phyloP scores from a whole-genome alignment of 2,113 vertebrate species.

The Rhegmatorhina hoffmannsi region DNA sequence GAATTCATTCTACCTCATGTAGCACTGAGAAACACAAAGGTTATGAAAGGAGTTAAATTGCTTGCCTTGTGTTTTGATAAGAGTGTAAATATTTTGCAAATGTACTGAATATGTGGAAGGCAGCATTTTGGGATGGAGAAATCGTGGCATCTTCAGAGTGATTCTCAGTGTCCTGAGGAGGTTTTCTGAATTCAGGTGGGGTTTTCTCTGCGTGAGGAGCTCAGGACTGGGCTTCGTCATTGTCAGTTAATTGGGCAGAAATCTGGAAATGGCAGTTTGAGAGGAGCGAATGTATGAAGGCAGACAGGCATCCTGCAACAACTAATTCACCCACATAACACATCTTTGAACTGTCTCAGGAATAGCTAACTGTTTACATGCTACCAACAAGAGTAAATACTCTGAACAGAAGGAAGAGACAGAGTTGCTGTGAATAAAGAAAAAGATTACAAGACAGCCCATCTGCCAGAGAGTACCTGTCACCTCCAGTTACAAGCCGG shows the following conservation, averaged over 20 bases:
- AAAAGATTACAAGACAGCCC: constrained; percentile 60
- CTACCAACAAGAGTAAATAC: constrained; percentile 61
- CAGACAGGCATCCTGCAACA: constrained; percentile 54
- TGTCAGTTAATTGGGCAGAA: constrained; percentile 70
- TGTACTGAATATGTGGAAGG: constrained; percentile 47
- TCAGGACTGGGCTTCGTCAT: not conserved
- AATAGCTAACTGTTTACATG: constrained; percentile 51
- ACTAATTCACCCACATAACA: constrained; percentile 28
- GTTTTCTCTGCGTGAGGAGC: not conserved
- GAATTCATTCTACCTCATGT: not conserved
- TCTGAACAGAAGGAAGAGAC: constrained; percentile 54
- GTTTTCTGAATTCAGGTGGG: not conserved
- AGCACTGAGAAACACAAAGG: not conserved
- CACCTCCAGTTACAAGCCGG: constrained; percentile 59
- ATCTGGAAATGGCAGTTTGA: constrained; percentile 36
- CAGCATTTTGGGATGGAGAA: constrained; percentile 44
- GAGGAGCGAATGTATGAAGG: constrained; percentile 21
- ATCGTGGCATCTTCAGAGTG: not conserved
- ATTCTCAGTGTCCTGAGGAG: not conserved
- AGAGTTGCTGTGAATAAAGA: constrained; percentile 54
- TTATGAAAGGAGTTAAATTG: constrained; percentile 13
- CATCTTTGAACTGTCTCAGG: constrained; percentile 59
- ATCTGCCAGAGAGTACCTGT: constrained; percentile 59
- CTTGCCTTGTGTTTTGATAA: constrained; percentile 44
- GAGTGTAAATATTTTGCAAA: constrained; percentile 1